A percentile compares a stretch with the other conserved stretches of the same genome.
These are phyloP conservation scores for Platerodrilus igneus DNA, from an alignment of 2,888 invertebrate species.

Conservation along the genomic window DNA sequence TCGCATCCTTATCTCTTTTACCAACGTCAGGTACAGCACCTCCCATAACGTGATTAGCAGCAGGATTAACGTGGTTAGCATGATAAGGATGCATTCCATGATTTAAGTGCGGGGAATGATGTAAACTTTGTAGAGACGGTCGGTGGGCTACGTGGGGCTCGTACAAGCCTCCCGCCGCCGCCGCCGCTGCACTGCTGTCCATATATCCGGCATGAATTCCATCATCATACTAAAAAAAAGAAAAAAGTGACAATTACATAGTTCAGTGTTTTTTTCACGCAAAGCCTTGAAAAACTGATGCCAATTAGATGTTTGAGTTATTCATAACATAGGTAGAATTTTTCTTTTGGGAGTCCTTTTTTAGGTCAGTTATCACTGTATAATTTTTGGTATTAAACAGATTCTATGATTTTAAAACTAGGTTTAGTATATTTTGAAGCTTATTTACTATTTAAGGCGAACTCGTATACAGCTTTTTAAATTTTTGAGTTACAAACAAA, in stretches of 20 bases:
- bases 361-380: no score
- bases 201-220: constrained; percentile 89
- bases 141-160: constrained; percentile 69
- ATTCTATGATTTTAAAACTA: no score
- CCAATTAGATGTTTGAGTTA: no score
- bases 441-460: no score
- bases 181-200: constrained; percentile 64
- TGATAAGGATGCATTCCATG: constrained; percentile 79
- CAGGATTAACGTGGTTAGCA: constrained; percentile 62
- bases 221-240: constrained; percentile 80
- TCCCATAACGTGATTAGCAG: constrained; percentile 80
- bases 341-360: no score
- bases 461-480: no score
- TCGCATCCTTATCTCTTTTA: constrained; percentile 97
- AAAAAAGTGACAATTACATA: constrained; percentile 14
- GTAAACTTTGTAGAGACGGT: constrained; percentile 61
- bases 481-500: no score
- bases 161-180: constrained; percentile 59
- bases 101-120: constrained; percentile 78
- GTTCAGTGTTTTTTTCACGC: neutral
- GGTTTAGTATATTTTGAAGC: no score
- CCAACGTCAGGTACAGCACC: constrained; percentile 79
- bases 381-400: no score
- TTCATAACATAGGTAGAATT: no score
- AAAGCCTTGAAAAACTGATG: no score